Evolutionary conservation across 1,140 invertebrate species (phyloP).

Genomic region (Holotrichia oblita): DNA sequence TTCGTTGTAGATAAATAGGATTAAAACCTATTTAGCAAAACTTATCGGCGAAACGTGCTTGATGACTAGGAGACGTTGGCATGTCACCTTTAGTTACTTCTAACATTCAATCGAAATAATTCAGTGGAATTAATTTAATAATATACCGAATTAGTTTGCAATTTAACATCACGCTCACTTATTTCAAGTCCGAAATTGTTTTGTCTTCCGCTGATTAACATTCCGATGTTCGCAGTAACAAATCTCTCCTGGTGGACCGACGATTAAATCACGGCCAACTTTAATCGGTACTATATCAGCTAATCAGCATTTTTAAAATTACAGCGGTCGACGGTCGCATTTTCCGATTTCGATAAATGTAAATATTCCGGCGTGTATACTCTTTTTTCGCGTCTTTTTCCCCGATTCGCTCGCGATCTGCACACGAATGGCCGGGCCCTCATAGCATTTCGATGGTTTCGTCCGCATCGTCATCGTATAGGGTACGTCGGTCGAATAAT

Average conservation of each 20-base stretch:
- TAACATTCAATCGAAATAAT: no score
- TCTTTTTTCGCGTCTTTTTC: neutral
- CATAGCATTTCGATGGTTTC: neutral
- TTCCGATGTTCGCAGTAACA: conserved; percentile 15
- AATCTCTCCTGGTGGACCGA: neutral
- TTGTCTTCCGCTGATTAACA: conserved; percentile 13
- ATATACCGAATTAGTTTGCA: neutral
- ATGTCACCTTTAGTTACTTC: neutral
- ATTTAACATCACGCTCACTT: neutral
- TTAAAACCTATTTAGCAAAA: conserved; percentile 26
- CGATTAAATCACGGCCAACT: conserved; percentile 22
- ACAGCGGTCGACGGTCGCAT: neutral
- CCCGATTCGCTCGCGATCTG: neutral
- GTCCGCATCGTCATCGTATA: neutral
- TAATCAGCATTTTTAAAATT: conserved; percentile 35
- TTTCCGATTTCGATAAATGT: conserved; percentile 19
- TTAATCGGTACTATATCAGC: conserved; percentile 9
- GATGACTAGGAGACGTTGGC: neutral
- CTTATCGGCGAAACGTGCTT: neutral
- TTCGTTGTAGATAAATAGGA: conserved; percentile 16
- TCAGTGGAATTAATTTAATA: no score
- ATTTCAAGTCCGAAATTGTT: neutral
- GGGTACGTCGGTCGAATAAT: conserved; percentile 20
- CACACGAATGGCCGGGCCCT: neutral
- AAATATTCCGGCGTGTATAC: neutral